These are phyloP conservation scores for Asobara japonica DNA, from an alignment of 1,140 invertebrate species.

Conservation along the genomic window DNA sequence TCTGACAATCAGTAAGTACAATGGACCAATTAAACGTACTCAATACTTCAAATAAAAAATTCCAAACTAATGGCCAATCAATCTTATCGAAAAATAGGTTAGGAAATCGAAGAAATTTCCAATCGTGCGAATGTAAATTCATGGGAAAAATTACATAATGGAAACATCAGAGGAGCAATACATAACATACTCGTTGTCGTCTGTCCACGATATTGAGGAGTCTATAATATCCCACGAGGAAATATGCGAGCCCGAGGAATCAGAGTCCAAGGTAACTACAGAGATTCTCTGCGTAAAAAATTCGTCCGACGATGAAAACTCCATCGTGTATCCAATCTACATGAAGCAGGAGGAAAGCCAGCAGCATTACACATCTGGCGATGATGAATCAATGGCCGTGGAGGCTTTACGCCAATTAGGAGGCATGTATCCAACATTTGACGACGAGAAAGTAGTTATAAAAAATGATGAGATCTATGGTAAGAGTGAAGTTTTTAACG, in stretches of 20 bases:
- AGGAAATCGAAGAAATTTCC: no score
- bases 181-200: conserved; percentile 52
- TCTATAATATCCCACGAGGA: conserved; percentile 58
- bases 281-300: conserved; percentile 50
- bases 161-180: conserved; percentile 57
- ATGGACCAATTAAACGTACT: no score
- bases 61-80: no score
- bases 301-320: conserved; percentile 46
- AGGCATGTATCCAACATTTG: conserved; percentile 60
- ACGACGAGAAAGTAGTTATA: conserved; percentile 53
- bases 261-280: conserved; percentile 42
- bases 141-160: conserved; percentile 45
- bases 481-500: not conserved
- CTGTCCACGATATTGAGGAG: conserved; percentile 51
- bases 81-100: no score
- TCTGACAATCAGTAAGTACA: no score
- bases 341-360: conserved; percentile 55
- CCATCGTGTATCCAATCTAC: conserved; percentile 52
- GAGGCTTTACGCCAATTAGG: conserved; percentile 65
- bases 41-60: no score
- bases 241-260: conserved; percentile 55
- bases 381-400: conserved; percentile 65
- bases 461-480: conserved; percentile 37
- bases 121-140: no score
- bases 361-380: conserved; percentile 55